A percentile compares a stretch with the other conserved stretches of the same genome.
These are phyloP conservation scores for Morpho achilles DNA, from an alignment of 2,888 invertebrate species.

Conservation along the genomic window DNA sequence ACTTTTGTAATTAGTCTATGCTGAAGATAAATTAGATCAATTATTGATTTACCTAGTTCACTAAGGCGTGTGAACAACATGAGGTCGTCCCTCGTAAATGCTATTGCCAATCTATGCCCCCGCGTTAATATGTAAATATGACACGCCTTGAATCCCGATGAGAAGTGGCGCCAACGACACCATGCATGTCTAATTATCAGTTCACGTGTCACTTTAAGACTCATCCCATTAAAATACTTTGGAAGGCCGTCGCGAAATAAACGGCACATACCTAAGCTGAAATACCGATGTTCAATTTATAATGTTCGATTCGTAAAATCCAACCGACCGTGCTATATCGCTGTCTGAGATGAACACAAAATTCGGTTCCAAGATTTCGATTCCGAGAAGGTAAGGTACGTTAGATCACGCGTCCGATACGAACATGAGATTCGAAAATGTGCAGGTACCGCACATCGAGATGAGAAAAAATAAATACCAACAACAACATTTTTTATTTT, in stretches of 20 bases:
- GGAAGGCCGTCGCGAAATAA: constrained; percentile 6
- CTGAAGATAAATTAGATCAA: no score
- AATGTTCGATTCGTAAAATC: constrained; percentile 25
- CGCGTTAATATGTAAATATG: constrained; percentile 26
- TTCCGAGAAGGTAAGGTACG: constrained; percentile 39
- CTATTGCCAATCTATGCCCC: constrained; percentile 21
- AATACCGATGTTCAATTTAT: constrained; percentile 10
- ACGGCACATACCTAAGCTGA: constrained; percentile 1
- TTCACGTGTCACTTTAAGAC: constrained; percentile 25
- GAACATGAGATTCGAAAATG: constrained; percentile 27
- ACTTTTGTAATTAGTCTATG: no score
- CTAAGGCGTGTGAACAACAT: constrained; percentile 26
- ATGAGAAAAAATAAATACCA: constrained; percentile 15
- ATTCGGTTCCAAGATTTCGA: constrained; percentile 12
- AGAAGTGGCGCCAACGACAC: constrained; percentile 56
- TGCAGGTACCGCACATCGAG: constrained; percentile 14
- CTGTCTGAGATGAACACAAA: constrained; percentile 24
- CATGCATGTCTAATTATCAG: constrained; percentile 55
- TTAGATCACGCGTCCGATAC: constrained; percentile 36
- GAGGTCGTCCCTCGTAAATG: constrained; percentile 23
- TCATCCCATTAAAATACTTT: constrained; percentile 17
- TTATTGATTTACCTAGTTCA: constrained; percentile 1
- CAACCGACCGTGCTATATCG: constrained; percentile 22
- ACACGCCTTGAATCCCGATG: constrained; percentile 56
- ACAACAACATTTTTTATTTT: constrained; percentile 1